A percentile compares a stretch with the other conserved stretches of the same genome.
These are phyloP conservation scores for Muntiacus muntjak DNA, from an alignment of 2,113 vertebrate genomes.

Conservation along the genomic window DNA sequence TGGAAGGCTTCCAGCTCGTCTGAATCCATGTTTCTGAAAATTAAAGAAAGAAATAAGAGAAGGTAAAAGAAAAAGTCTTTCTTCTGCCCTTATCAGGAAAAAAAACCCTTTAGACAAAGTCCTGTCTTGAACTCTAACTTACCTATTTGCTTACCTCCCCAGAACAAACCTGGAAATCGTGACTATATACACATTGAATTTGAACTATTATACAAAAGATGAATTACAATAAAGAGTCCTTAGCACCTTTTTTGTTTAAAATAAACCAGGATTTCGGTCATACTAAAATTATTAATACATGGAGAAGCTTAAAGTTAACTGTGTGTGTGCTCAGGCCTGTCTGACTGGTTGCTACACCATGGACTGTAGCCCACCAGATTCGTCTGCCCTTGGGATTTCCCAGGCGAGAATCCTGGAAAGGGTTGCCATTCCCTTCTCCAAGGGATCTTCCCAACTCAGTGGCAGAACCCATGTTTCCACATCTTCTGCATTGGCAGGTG, in stretches of 20 bases:
- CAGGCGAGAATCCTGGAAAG: background rate
- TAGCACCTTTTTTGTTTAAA: background rate
- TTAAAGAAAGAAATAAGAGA: background rate
- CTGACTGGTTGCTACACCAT: fast-evolving
- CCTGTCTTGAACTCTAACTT: background rate
- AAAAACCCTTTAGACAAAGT: background rate
- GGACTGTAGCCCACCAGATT: background rate
- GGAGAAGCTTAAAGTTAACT: background rate
- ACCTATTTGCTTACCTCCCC: background rate
- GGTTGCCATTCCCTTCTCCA: background rate
- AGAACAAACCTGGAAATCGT: background rate
- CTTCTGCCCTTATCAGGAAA: background rate
- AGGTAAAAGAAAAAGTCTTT: fast-evolving
- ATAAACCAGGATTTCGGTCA: background rate
- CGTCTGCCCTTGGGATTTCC: background rate
- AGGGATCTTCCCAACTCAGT: background rate
- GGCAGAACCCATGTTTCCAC: fast-evolving
- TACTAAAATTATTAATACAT: background rate
- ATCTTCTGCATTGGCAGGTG: background rate
- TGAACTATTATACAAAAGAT: background rate
- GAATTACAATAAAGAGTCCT: background rate
- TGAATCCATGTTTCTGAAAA: background rate
- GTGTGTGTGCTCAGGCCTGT: background rate
- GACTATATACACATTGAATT: background rate
- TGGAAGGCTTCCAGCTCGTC: background rate